Base-by-base conservation (phyloP, 2,888 invertebrate species). In the Drosophila gaucha region DNA sequence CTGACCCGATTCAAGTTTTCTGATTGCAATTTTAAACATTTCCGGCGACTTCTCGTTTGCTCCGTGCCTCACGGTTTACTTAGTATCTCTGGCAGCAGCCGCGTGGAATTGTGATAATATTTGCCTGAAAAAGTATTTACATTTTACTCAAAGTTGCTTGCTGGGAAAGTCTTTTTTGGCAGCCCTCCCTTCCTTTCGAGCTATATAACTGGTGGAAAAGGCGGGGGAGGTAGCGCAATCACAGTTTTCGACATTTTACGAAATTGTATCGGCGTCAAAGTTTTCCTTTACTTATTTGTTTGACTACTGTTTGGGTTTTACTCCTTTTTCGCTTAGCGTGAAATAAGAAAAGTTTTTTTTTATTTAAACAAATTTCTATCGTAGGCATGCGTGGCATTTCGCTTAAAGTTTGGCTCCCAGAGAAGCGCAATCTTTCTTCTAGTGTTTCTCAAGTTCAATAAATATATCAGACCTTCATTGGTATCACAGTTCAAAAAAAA, bases 81-180 rank as follows among this genome's bases (percentile, higher is more conserved):
- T 68, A 64, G 85, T 77, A 70, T 84, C 65, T 72, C 52, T 64
- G 64, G 57, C 75, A 68, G 70, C 54, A 75, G 58, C 59, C 57
- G 62, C 56, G 22, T 76, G 78, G 75, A 86, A 74, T 86, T 90
- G 88, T 89, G 76, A 90, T 89, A 90, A 89, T 89, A 89, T 90
- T 90, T 90, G 74, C 78, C 67, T 43, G 59, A 64, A 77, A 88
- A 89, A 89, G 89, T 90, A 90, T 88, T 88, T 88, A 88, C 89
- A 88, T 88, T 83, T 84, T 74, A 67, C 74, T 84, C 74, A 86
- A 82, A 83, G 74, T 87, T 52, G 57, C 18, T 35, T 20, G 57
- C 16, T 44, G 22, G 16, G 49, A 47, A 52, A 49, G 43, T 72
- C 31, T 44, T 52, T 22, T 14, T n/a, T 14, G 12, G 6, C 36